Evolutionary conservation across 2,888 invertebrate species (phyloP).

Genomic region (Acrocyrtus sp.): DNA sequence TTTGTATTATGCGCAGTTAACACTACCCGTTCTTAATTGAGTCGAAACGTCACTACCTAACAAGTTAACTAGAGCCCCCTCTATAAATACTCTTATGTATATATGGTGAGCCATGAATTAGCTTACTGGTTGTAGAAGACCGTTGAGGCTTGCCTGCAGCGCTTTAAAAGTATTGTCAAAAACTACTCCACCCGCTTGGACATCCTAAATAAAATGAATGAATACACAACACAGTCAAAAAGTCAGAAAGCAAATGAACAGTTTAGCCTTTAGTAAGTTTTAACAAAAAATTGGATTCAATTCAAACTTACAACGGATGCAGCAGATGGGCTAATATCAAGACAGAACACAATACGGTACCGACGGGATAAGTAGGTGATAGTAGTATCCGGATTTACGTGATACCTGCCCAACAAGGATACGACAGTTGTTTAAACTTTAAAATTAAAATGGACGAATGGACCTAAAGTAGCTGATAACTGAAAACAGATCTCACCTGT

Average conservation of each 20-base stretch:
- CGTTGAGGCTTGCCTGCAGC: constrained; percentile 71
- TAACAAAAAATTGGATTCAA: constrained; percentile 13
- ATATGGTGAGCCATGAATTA: background rate
- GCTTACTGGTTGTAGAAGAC: constrained; percentile 71
- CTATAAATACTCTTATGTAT: background rate
- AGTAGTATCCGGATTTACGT: constrained; percentile 71
- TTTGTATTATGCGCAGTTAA: background rate
- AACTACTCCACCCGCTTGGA: constrained; percentile 72
- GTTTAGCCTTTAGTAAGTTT: background rate
- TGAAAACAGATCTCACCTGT: too few species aligned
- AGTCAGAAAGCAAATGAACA: background rate
- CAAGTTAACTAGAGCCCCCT: background rate
- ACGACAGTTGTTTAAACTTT: too few species aligned
- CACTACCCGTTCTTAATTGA: background rate
- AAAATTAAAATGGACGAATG: too few species aligned
- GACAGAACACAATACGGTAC: constrained; percentile 78
- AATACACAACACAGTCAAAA: background rate
- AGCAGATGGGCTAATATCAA: constrained; percentile 82
- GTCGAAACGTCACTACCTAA: background rate
- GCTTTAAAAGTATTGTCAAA: constrained; percentile 73
- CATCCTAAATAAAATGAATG: constrained; percentile 66
- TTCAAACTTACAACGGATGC: constrained; percentile 74
- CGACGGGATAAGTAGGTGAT: constrained; percentile 77
- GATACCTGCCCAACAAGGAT: constrained; percentile 67
- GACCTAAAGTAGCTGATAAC: too few species aligned